Conservation (phyloP, 2,888 invertebrate genomes). For the Protophormia terraenovae region DNA sequence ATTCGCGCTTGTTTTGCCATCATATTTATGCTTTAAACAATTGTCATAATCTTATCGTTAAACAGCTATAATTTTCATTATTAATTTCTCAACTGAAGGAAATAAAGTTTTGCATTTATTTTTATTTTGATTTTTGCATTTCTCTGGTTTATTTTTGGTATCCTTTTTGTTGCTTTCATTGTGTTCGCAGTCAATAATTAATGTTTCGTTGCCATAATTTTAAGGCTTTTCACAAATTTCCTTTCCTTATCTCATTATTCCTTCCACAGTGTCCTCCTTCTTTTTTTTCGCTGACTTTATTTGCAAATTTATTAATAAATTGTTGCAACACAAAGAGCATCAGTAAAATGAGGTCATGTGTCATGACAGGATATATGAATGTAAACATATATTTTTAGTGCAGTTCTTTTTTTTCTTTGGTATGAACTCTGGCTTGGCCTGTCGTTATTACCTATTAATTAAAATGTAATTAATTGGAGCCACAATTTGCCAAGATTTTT, state of each 20-base stretch:
- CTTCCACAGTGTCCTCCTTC: too few relatives aligned
- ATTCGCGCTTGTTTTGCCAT: too few relatives aligned
- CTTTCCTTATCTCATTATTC: not conserved
- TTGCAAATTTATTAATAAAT: not conserved
- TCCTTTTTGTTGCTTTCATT: not conserved
- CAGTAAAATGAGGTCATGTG: conserved; percentile 31
- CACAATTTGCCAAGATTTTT: conserved; percentile 8
- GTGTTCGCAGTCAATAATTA: conserved; percentile 25
- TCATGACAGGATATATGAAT: not conserved
- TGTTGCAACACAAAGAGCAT: not conserved
- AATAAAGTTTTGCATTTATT: too few relatives aligned
- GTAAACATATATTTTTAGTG: not conserved
- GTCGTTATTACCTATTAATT: conserved; percentile 38
- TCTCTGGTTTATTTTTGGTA: not conserved
- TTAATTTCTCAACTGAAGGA: too few relatives aligned
- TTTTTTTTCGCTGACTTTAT: not conserved
- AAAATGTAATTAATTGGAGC: conserved; percentile 37
- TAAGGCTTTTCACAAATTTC: conserved; percentile 20
- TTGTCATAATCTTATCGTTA: not conserved
- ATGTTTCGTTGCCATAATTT: conserved; percentile 20
- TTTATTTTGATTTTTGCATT: not conserved
- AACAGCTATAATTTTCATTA: not conserved
- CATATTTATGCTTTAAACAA: not conserved
- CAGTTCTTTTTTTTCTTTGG: not conserved
- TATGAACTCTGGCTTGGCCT: not conserved